Base-by-base conservation (phyloP, 1,140 invertebrate species). In the Matsumurasca onukii region DNA sequence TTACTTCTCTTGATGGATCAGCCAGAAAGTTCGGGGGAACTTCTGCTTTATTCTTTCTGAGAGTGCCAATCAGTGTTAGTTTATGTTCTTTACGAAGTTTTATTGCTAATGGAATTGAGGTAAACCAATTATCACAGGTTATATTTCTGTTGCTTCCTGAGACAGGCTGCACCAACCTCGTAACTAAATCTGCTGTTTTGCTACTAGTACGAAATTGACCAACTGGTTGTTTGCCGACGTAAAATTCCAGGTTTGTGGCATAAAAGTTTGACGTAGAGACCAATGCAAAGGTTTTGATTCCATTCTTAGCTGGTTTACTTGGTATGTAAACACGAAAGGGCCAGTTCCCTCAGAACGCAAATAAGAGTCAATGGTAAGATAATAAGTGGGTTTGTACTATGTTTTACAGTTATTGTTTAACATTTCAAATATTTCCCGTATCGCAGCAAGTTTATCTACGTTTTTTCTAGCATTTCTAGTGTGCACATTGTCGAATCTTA, bases 241-340 rank as follows among this genome's bases (percentile, higher is more conserved):
- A 64, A 5, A 64, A 3, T 31, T 64, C 62, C 2, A 64, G 30
- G n/a, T 64, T 64, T 1, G 29, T 31, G 2, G 62, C 62, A 64
- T 64, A 64, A 2, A 64, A 34, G 62, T 31, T 64, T 27, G 3
- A 1, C 5, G 62, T n/a, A 31, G 1, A 64, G 1, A 64, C 62
- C 1, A 64, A 2, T 3, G 62, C 62, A 64, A 73, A 71, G 13
- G 76, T 73, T 76, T 81, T 82, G 61, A 82, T 74, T 2, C 80
- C 82, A 69, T 81, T 81, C 69, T 78, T 78, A 13, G 62, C 72
- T 15, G 77, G 78, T 73, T 81, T 83, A 15, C 67, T 70, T 39
- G 76, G 74, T 3, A 81, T 79, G 69, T 80, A 80, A 17, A 77
- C 74, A 29, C 76, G 55, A 68, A 81, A 81, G 24, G 45, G 55